phyloP scores from a whole-genome alignment of 2,113 vertebrate species.

The Mionectes macconnelli region DNA sequence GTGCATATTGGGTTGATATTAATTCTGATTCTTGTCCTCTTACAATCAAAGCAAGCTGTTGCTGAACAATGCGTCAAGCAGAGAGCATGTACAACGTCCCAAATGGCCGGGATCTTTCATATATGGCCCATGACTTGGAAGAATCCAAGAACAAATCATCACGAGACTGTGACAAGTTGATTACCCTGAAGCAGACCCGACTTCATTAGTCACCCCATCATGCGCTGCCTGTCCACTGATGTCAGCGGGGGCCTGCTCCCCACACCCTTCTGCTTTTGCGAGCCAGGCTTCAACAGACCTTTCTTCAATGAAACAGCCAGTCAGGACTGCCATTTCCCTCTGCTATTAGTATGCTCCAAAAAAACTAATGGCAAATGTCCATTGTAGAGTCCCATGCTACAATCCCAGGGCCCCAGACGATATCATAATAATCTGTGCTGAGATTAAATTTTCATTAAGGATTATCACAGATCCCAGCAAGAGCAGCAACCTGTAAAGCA shows the following conservation, averaged over 20 bases:
- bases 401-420: background rate
- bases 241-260: background rate
- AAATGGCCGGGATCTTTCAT: background rate
- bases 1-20: background rate
- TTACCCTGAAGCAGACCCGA: conserved; percentile 6
- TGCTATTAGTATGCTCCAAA: background rate
- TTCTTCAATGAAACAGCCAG: background rate
- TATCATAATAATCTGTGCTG: background rate
- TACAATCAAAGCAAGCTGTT: background rate
- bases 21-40: background rate
- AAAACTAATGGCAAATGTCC: background rate
- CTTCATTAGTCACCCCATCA: conserved; percentile 59
- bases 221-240: conserved; percentile 8
- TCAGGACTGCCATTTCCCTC: background rate
- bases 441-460: background rate
- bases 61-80: background rate
- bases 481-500: background rate
- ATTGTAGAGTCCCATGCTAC: fast-evolving
- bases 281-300: background rate
- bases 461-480: background rate
- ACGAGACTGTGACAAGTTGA: background rate
- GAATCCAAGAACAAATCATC: conserved; percentile 33
- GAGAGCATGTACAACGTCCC: background rate
- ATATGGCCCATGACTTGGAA: background rate
- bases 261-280: conserved; percentile 59